Evolutionary conservation across 2,888 invertebrate species (phyloP), one percentile per base, ranked within the genome.

Genomic region (Drosophila rellima): DNA sequence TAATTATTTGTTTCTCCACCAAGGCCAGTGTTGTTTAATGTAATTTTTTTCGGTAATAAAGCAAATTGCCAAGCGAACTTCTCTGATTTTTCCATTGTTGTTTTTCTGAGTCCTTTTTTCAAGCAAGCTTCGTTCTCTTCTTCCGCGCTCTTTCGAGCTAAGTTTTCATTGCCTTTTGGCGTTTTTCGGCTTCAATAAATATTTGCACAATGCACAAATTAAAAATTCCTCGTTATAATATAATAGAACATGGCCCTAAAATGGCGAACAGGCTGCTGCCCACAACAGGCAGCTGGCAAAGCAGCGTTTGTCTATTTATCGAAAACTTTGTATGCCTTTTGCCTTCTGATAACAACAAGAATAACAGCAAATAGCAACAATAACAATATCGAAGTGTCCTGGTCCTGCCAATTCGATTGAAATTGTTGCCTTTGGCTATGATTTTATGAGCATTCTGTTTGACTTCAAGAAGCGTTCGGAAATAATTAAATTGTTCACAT

Each of bases 191-290:
- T 89, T 82, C 90, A 88, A 86, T 86, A 86, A 86, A 86, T 86
- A 88, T 86, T 86, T 85, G 85, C 52, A 70, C 86, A 88, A 82
- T 82, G 86, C 74, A 85, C 83, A 89, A 89, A 85, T 89, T 86
- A 88, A 86, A 85, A 86, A 86, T 86, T 85, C 85, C 74, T 85
- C 40, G 69, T 67, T 68, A 81, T 69, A 81, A 84, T 82, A 84
- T 82, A 82, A 84, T 74, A 71, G 63, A 68, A 70, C 48, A 61
- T 57, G 66, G 62, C 68, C 45, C 20, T 42, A 44, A 62, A 78
- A 42, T 33, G 67, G 61, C 56, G 45, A 37, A 42, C 3, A 15
- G 20, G 44, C 29, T 35, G 42, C 78, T 44, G 62, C 37, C 62
- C 82, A 62, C 78, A 78, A 72, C 23, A 37, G 5, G 69, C 64